Evolutionary conservation across 2,113 vertebrate species (phyloP).

Genomic region (Barnardius zonarius): DNA sequence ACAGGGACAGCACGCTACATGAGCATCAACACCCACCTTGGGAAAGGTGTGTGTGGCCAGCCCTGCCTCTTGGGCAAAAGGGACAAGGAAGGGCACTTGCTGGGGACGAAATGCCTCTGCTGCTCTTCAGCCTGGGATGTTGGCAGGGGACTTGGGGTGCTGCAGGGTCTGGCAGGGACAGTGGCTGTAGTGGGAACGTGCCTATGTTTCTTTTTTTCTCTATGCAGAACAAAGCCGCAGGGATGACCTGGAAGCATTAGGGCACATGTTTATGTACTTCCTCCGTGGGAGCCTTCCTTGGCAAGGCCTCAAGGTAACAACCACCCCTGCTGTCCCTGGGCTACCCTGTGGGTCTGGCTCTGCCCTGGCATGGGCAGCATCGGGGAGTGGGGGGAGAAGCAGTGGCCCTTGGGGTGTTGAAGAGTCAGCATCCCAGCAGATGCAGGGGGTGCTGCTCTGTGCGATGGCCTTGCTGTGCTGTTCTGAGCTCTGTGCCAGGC

Average conservation of each 20-base stretch:
- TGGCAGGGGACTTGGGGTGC: background rate
- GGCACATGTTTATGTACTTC: conserved; percentile 99
- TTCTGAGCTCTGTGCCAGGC: background rate
- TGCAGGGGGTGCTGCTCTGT: background rate
- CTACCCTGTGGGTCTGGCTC: background rate
- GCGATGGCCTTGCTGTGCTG: background rate
- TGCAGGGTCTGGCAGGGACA: background rate
- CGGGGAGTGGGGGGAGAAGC: background rate
- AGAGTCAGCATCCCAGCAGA: background rate
- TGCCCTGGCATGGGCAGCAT: background rate
- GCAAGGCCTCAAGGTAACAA: conserved; percentile 94
- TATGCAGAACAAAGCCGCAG: conserved; percentile 93
- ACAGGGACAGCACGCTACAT: conserved; percentile 97
- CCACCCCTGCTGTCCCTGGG: background rate
- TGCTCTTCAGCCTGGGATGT: background rate
- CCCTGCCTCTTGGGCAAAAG: background rate
- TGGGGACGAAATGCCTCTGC: background rate
- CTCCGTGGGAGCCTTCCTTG: conserved; percentile 95
- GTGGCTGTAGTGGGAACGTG: background rate
- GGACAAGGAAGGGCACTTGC: background rate
- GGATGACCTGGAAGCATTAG: conserved; percentile 94
- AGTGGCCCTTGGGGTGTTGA: background rate
- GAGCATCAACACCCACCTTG: conserved; percentile 98
- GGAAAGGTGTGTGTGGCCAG: conserved; percentile 81
- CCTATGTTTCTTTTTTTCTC: background rate